Conservation (phyloP, 2,797 vertebrate species). For the Austrolebias charrua region DNA sequence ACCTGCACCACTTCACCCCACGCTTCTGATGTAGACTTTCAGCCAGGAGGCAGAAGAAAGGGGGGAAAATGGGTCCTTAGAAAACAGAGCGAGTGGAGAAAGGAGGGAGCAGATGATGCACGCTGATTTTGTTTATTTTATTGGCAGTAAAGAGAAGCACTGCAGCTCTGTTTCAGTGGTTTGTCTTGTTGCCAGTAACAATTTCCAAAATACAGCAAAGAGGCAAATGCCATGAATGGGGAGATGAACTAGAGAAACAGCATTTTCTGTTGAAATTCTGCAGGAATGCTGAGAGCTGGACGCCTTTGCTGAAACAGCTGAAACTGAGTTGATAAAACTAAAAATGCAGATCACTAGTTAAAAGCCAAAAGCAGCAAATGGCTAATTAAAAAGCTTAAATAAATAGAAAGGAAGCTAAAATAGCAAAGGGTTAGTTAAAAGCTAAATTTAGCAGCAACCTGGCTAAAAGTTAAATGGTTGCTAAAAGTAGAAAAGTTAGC, state of each 20-base stretch:
- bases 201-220: slow-evolving; percentile 29
- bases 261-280: no score
- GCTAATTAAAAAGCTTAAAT: no score
- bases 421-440: no score
- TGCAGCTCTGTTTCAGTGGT: slow-evolving; percentile 49
- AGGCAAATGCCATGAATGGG: slow-evolving; percentile 41
- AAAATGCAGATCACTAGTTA: no score
- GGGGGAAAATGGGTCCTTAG: slow-evolving; percentile 16
- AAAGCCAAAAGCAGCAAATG: no score
- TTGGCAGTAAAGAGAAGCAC: slow-evolving; percentile 34
- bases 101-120: slow-evolving; percentile 25
- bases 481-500: no score
- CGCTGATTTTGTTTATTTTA: slow-evolving; percentile 65
- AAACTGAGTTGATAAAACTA: no score
- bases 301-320: no score
- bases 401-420: no score
- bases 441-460: no score
- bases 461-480: no score
- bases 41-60: slow-evolving; percentile 20
- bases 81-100: slow-evolving; percentile 8
- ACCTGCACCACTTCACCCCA: slow-evolving; percentile 42
- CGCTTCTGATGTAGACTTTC: slow-evolving; percentile 30
- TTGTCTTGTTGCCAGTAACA: slow-evolving; percentile 40
- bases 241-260: slow-evolving; percentile 28
- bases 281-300: no score